phyloP scores from a whole-genome alignment of 2,888 invertebrate genomes.

The Amphipoea lucens region DNA sequence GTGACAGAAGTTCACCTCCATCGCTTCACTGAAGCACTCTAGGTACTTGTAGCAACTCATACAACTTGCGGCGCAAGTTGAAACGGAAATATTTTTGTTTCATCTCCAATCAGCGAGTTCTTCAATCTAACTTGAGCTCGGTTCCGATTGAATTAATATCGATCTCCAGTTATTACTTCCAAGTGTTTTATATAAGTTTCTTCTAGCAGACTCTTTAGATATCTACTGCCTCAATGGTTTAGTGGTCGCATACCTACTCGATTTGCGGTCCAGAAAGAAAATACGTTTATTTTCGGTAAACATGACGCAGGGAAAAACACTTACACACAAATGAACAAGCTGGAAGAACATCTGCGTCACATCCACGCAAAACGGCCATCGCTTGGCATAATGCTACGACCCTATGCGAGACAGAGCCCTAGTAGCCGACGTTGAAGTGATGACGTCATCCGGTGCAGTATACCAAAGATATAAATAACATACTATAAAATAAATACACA shows the following conservation, averaged over 20 bases:
- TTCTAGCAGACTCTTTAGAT: background rate
- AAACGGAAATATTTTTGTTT: slow-evolving; percentile 54
- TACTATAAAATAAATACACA: no score
- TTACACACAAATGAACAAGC: background rate
- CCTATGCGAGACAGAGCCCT: no score
- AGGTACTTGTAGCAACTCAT: slow-evolving; percentile 20
- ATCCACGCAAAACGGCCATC: background rate
- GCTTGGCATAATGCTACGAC: background rate
- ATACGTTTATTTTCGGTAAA: no score
- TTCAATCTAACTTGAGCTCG: slow-evolving; percentile 39
- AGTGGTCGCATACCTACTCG: background rate
- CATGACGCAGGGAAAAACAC: no score
- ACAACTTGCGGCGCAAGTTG: slow-evolving; percentile 26
- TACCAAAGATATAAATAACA: no score
- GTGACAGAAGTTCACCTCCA: slow-evolving; percentile 11
- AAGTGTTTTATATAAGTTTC: slow-evolving; percentile 27
- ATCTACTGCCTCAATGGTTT: background rate
- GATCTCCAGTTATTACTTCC: slow-evolving; percentile 38
- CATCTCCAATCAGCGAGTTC: slow-evolving; percentile 47
- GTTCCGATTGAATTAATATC: slow-evolving; percentile 53
- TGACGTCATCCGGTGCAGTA: background rate
- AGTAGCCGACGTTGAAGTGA: background rate
- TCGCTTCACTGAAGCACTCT: slow-evolving; percentile 5
- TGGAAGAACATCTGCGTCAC: background rate
- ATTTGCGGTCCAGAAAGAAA: no score